Percentiles rank a stretch among this genome's conserved stretches.
These are phyloP conservation scores for Alitta virens DNA, from an alignment of 2,888 invertebrate species.

Conservation along the genomic window DNA sequence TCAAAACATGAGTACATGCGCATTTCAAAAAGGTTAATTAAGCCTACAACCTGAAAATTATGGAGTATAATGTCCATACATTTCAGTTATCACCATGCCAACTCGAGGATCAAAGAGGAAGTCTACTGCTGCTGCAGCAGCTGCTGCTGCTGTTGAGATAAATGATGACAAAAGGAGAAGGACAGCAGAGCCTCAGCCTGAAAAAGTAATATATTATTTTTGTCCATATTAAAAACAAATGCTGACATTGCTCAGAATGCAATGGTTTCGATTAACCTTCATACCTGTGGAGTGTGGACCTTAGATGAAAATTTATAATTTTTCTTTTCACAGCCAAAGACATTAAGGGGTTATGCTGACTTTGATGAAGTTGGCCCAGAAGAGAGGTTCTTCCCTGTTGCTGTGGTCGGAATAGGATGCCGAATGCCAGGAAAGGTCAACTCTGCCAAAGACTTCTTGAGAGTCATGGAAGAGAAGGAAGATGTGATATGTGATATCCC, in stretches of 20 bases:
- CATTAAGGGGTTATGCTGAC: too few relatives aligned
- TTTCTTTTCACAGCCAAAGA: too few relatives aligned
- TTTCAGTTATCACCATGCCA: not conserved
- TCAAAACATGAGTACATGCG: too few relatives aligned
- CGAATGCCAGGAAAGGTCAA: slow-evolving; percentile 20
- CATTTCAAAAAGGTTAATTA: too few relatives aligned
- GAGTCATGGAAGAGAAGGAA: slow-evolving; percentile 13
- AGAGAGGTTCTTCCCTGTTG: slow-evolving; percentile 16
- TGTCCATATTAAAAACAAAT: too few relatives aligned
- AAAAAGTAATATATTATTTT: not conserved
- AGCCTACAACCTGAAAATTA: too few relatives aligned
- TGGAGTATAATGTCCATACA: too few relatives aligned
- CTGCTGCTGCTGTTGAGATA: too few relatives aligned
- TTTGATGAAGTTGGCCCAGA: not conserved
- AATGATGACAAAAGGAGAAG: not conserved
- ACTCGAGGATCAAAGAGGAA: not conserved
- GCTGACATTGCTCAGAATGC: too few relatives aligned
- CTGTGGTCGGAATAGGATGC: slow-evolving; percentile 23
- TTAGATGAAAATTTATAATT: too few relatives aligned
- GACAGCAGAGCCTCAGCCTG: not conserved
- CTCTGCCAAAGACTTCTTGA: slow-evolving; percentile 17
- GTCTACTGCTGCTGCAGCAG: not conserved
- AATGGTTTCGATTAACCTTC: too few relatives aligned
- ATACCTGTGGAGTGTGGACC: too few relatives aligned
- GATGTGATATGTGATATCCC: slow-evolving; percentile 16